Conservation (phyloP, 2,113 vertebrate genomes). For the Silurus glanis region DNA sequence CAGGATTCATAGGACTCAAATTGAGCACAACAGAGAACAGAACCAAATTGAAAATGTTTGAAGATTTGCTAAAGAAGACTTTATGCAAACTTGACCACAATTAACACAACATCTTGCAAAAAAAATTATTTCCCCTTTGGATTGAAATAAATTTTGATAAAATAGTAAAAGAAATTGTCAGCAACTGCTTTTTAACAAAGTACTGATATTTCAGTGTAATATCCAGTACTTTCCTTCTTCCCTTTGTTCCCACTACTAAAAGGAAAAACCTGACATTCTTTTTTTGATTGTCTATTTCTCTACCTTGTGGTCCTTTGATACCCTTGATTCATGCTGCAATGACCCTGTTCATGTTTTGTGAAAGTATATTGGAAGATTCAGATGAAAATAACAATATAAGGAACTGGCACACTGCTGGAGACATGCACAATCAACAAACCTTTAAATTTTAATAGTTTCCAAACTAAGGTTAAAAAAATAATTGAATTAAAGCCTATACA, state of each 20-base stretch:
- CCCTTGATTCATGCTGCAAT: not conserved
- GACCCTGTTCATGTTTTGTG: not conserved
- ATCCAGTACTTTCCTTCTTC: not conserved
- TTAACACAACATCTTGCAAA: no score
- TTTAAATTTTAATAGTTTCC: not conserved
- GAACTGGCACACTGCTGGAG: not conserved
- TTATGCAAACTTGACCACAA: no score
- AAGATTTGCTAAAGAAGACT: no score
- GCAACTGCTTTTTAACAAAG: no score
- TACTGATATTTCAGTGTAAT: no score
- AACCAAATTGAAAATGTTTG: no score
- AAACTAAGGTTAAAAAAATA: not conserved
- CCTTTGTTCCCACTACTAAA: not conserved
- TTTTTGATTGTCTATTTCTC: not conserved
- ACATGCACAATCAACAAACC: not conserved
- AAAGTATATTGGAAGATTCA: not conserved
- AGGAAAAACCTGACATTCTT: not conserved
- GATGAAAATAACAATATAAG: not conserved
- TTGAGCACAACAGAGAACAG: no score
- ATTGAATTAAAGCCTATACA: not conserved
- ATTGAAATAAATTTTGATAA: no score
- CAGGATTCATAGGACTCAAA: no score
- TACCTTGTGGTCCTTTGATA: not conserved
- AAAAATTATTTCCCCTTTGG: no score
- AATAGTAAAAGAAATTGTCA: no score